Percentiles rank a stretch among this genome's conserved stretches.
phyloP scores from a whole-genome alignment of 2,113 vertebrate genomes.

The Lucifuga dentata region DNA sequence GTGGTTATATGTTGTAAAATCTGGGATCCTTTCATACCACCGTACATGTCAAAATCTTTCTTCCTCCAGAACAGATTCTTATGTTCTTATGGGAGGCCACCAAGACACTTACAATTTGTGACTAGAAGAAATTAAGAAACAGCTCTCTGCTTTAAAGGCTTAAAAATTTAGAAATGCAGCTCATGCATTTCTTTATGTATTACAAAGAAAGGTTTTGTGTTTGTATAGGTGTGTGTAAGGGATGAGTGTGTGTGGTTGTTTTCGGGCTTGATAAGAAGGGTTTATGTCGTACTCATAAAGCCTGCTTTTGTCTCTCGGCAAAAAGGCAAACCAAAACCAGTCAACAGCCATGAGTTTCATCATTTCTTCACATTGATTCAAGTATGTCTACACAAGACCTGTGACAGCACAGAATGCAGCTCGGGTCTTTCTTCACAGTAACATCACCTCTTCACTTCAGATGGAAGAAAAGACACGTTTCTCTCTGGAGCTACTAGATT shows the following conservation, averaged over 20 bases:
- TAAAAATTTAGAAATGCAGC: conserved; percentile 82
- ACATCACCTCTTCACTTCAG: conserved; percentile 35
- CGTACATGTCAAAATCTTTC: conserved; percentile 33
- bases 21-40: conserved; percentile 44
- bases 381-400: conserved; percentile 46
- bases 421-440: conserved; percentile 57
- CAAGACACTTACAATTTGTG: conserved; percentile 75
- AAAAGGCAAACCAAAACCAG: conserved; percentile 39
- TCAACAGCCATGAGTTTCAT: conserved; percentile 33
- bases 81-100: conserved; percentile 33
- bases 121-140: conserved; percentile 72
- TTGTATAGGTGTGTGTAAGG: conserved; percentile 52
- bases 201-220: conserved; percentile 75
- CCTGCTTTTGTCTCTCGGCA: conserved; percentile 59
- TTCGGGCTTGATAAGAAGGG: conserved; percentile 48
- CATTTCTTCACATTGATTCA: conserved; percentile 41
- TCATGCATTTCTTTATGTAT: conserved; percentile 86
- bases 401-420: conserved; percentile 45
- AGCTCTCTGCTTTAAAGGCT: conserved; percentile 78
- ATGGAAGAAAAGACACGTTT: conserved; percentile 33
- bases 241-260: conserved; percentile 39
- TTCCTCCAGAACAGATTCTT: conserved; percentile 30
- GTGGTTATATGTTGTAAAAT: conserved; percentile 56
- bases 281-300: conserved; percentile 63
- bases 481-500: conserved; percentile 61